Evolutionary conservation across 2,888 invertebrate genomes (phyloP).

Genomic region (Aphrophora alni): DNA sequence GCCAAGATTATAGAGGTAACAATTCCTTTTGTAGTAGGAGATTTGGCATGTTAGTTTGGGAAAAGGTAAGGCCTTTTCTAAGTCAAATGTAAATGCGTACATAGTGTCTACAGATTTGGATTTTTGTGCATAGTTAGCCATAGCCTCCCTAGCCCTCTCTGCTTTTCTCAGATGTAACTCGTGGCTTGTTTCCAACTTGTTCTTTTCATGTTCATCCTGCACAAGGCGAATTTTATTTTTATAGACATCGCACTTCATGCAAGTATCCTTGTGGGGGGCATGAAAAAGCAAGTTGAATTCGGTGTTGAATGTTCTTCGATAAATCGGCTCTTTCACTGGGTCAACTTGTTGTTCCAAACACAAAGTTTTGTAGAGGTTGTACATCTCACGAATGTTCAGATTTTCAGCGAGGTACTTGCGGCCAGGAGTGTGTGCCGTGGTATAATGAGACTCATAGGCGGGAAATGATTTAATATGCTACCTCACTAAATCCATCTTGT

Average conservation of each 20-base stretch:
- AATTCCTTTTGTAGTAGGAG: conserved; percentile 14
- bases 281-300: conserved; percentile 22
- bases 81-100: conserved; percentile 17
- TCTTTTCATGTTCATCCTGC: conserved; percentile 8
- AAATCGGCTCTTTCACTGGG: conserved; percentile 26
- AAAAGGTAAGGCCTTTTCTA: conserved; percentile 12
- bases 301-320: conserved; percentile 12
- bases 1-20: conserved; percentile 10
- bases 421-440: conserved; percentile 21
- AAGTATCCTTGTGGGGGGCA: conserved; percentile 27
- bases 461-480: conserved; percentile 22
- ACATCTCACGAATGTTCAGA: conserved; percentile 22
- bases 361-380: conserved; percentile 16
- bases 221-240: conserved; percentile 6
- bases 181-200: background rate
- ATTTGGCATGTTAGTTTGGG: conserved; percentile 14
- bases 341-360: background rate
- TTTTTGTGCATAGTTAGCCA: background rate
- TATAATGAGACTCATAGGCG: conserved; percentile 15
- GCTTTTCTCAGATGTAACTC: conserved; percentile 23
- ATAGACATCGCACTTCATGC: conserved; percentile 14
- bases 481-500: background rate
- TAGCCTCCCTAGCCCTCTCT: conserved; percentile 16
- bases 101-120: background rate
- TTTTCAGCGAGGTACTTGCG: conserved; percentile 18